Conservation (phyloP, 2,113 vertebrate genomes). For the Lycocorax pyrrhopterus region DNA sequence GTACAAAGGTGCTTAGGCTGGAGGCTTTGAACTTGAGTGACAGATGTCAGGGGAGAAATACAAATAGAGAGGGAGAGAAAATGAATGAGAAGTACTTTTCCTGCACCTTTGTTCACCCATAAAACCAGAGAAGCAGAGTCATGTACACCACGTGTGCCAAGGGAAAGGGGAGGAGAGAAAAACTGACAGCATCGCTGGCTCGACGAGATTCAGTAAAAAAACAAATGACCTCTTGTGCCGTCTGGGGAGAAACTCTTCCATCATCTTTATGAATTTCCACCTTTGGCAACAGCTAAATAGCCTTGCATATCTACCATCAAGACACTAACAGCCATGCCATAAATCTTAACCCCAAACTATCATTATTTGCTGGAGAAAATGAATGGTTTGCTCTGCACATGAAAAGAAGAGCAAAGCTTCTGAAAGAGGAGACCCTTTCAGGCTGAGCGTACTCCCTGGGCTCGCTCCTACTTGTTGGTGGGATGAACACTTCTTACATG, state of each 20-base stretch:
- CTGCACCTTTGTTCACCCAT: background rate
- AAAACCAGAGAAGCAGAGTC: background rate
- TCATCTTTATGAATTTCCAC: slow-evolving; percentile 48
- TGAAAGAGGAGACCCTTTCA: background rate
- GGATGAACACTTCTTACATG: background rate
- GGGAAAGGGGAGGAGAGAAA: background rate
- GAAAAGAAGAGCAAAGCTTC: background rate
- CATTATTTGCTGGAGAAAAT: slow-evolving; percentile 3
- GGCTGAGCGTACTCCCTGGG: background rate
- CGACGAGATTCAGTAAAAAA: background rate
- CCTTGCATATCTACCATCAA: background rate
- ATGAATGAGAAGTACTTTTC: background rate
- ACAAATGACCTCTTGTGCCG: slow-evolving; percentile 19
- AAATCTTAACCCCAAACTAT: slow-evolving; percentile 40
- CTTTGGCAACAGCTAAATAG: slow-evolving; percentile 16
- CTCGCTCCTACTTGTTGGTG: background rate
- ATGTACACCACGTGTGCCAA: background rate
- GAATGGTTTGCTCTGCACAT: background rate
- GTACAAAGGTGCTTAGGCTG: background rate
- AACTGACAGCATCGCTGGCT: background rate
- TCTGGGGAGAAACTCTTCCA: slow-evolving; percentile 8
- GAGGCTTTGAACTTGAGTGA: background rate
- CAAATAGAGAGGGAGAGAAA: background rate
- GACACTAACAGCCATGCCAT: background rate
- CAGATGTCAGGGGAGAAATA: background rate